phyloP scores from a whole-genome alignment of 2,888 invertebrate species.

The Criorhina ranunculi region DNA sequence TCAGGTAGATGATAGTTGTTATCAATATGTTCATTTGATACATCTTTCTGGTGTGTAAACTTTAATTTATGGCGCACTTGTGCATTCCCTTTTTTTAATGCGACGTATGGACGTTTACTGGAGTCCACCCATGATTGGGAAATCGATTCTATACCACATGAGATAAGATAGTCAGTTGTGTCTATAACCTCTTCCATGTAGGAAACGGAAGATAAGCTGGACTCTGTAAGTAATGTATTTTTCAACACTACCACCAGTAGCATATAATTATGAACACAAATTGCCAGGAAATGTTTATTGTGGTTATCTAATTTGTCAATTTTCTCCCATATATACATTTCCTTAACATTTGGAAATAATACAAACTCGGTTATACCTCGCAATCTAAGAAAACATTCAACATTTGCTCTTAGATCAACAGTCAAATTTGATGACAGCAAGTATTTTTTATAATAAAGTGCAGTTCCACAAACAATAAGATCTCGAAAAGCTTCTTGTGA shows the following conservation, averaged over 20 bases:
- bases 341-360: constrained; percentile 88
- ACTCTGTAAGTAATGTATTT: constrained; percentile 78
- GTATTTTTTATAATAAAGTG: constrained; percentile 84
- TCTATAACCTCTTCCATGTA: constrained; percentile 96
- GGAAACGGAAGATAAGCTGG: constrained; percentile 89
- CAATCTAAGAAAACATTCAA: constrained; percentile 90
- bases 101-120: constrained; percentile 87
- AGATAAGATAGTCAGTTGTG: constrained; percentile 91
- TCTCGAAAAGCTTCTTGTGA: constrained; percentile 83
- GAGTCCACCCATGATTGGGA: constrained; percentile 88
- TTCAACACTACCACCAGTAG: constrained; percentile 89
- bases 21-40: constrained; percentile 34
- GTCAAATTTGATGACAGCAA: constrained; percentile 92
- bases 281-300: constrained; percentile 89
- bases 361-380: constrained; percentile 90
- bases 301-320: constrained; percentile 84
- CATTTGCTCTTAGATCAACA: constrained; percentile 89
- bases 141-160: constrained; percentile 90
- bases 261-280: constrained; percentile 90
- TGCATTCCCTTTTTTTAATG: background rate
- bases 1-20: background rate
- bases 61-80: constrained; percentile 69
- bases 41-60: constrained; percentile 78
- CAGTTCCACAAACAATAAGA: constrained; percentile 86
- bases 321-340: constrained; percentile 91